Evolutionary conservation across 2,113 vertebrate genomes (phyloP).

Genomic region (Xiphorhynchus elegans): DNA sequence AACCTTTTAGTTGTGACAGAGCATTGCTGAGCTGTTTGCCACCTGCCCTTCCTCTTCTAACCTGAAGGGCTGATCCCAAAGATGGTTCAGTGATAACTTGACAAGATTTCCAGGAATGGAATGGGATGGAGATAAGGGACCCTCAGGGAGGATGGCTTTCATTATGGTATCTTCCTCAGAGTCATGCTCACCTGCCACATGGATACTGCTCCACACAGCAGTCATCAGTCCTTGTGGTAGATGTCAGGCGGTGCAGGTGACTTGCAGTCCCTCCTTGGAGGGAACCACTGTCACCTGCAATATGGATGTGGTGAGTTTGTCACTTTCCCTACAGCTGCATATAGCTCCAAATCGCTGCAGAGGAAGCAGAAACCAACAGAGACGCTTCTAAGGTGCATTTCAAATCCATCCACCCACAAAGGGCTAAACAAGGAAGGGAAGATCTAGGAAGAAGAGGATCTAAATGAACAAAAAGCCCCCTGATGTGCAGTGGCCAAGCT

Average conservation of each 20-base stretch:
- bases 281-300: background rate
- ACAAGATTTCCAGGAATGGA: accelerated
- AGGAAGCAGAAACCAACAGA: background rate
- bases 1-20: background rate
- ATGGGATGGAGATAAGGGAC: background rate
- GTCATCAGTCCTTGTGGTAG: background rate
- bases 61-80: background rate
- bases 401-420: background rate
- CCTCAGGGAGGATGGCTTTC: background rate
- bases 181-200: accelerated
- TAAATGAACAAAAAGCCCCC: background rate
- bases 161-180: accelerated
- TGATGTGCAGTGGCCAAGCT: background rate
- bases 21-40: background rate
- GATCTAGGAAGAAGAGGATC: background rate
- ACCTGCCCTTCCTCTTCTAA: background rate
- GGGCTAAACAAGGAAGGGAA: background rate
- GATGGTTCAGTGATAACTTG: accelerated
- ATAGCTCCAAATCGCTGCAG: background rate
- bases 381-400: background rate
- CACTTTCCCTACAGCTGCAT: background rate
- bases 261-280: background rate
- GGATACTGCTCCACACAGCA: background rate
- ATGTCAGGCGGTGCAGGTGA: background rate
- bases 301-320: background rate